A percentile compares a stretch with the other conserved stretches of the same genome.
Conservation (phyloP, 2,797 vertebrate species). For the Microctenopoma stevenorrisi region DNA sequence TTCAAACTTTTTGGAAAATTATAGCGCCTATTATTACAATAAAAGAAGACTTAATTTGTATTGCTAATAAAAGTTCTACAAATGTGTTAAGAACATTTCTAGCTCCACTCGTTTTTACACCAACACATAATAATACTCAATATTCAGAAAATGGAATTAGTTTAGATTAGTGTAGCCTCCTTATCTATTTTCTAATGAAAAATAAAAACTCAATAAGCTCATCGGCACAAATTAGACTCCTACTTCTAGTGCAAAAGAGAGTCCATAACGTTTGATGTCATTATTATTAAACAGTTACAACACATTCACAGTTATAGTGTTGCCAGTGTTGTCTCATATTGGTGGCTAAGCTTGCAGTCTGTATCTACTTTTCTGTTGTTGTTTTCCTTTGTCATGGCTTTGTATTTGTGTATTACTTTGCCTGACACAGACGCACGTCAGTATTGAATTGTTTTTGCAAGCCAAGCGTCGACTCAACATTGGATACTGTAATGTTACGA, state of each 20-base stretch:
- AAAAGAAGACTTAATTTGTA: too few relatives aligned
- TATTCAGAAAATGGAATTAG: too few relatives aligned
- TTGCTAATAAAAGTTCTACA: too few relatives aligned
- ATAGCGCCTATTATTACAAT: too few relatives aligned
- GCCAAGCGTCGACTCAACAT: slow-evolving; percentile 54
- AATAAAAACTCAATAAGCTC: too few relatives aligned
- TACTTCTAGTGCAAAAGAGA: neutral
- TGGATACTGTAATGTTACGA: slow-evolving; percentile 55
- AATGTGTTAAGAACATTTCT: too few relatives aligned
- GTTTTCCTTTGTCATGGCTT: slow-evolving; percentile 64
- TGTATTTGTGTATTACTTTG: slow-evolving; percentile 70
- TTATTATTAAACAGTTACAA: neutral
- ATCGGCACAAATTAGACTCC: too few relatives aligned
- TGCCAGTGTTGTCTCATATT: slow-evolving; percentile 53
- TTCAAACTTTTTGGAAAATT: too few relatives aligned
- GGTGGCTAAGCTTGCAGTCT: slow-evolving; percentile 56
- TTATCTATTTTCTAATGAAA: too few relatives aligned
- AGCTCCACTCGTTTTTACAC: too few relatives aligned
- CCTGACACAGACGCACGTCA: slow-evolving; percentile 58
- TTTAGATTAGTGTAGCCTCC: too few relatives aligned
- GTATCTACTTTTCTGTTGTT: slow-evolving; percentile 58
- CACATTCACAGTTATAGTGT: slow-evolving; percentile 32
- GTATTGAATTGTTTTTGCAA: slow-evolving; percentile 64
- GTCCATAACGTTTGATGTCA: slow-evolving; percentile 3
- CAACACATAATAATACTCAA: too few relatives aligned